Evolutionary conservation across 2,113 vertebrate genomes (phyloP).

Genomic region (Triplophysa rosa): DNA sequence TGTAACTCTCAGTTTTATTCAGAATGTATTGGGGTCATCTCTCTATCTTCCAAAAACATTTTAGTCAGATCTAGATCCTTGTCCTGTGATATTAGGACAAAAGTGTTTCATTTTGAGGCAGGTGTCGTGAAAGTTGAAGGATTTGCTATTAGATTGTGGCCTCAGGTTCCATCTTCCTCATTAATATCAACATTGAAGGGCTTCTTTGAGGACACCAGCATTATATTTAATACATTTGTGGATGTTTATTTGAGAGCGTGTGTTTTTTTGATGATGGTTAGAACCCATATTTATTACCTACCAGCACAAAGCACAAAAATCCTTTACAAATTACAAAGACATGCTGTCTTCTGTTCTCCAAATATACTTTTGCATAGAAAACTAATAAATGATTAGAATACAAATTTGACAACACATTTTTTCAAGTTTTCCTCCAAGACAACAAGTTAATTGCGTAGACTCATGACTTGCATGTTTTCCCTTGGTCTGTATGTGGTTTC

Average conservation of each 20-base stretch:
- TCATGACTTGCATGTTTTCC: conserved; percentile 12
- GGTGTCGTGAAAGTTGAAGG: too few relatives aligned
- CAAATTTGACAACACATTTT: background rate
- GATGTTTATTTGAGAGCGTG: background rate
- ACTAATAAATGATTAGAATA: background rate
- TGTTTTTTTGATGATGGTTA: background rate
- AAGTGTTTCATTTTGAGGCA: too few relatives aligned
- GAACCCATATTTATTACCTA: background rate
- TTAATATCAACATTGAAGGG: conserved; percentile 42
- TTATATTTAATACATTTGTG: conserved; percentile 37
- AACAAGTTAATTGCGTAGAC: background rate
- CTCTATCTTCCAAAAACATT: too few relatives aligned
- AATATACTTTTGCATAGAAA: too few relatives aligned
- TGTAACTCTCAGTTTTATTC: too few relatives aligned
- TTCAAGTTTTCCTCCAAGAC: too few relatives aligned
- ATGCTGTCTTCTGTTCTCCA: too few relatives aligned
- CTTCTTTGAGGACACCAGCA: conserved; percentile 13
- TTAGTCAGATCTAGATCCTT: too few relatives aligned
- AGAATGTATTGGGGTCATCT: too few relatives aligned
- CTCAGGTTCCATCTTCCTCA: conserved; percentile 20
- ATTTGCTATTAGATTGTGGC: conserved; percentile 23
- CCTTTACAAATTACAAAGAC: too few relatives aligned
- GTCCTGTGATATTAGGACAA: too few relatives aligned
- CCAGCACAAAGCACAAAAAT: background rate
- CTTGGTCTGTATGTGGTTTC: background rate